Conservation (phyloP, 1,140 invertebrate genomes). For the Rhynchophorus ferrugineus region DNA sequence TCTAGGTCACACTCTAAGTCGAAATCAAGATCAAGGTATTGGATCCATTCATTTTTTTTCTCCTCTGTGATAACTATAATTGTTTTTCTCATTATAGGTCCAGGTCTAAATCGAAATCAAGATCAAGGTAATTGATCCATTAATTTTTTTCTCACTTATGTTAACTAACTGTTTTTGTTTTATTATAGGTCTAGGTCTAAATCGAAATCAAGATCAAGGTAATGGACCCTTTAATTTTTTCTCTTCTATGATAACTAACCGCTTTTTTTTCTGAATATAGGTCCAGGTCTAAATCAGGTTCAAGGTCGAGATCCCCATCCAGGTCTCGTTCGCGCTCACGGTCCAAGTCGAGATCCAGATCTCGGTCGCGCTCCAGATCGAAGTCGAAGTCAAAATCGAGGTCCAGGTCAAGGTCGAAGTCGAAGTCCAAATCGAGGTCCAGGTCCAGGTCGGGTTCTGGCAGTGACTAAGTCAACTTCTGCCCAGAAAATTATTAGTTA, state of each 20-base stretch:
- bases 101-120: conserved; percentile 31
- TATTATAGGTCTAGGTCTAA: conserved; percentile 31
- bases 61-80: no score
- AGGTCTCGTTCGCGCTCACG: conserved; percentile 30
- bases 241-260: no score
- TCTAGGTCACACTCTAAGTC: conserved; percentile 27
- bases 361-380: conserved; percentile 23
- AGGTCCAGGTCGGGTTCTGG: conserved; percentile 24
- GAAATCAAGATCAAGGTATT: conserved; percentile 30
- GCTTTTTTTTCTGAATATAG: conserved; percentile 7
- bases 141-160: no score
- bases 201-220: conserved; percentile 29
- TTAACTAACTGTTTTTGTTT: no score
- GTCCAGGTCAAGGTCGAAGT: conserved; percentile 37
- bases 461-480: neutral
- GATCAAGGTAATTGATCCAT: no score
- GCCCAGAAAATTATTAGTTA: neutral
- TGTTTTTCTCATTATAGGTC: conserved; percentile 37
- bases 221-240: conserved; percentile 36
- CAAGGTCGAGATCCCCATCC: conserved; percentile 29
- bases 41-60: no score
- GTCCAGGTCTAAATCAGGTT: conserved; percentile 21
- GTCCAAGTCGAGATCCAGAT: conserved; percentile 37
- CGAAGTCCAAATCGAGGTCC: conserved; percentile 41
- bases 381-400: conserved; percentile 24